Conservation (phyloP, 1,140 invertebrate species). For the Stenopsyche tienmushanensis region DNA sequence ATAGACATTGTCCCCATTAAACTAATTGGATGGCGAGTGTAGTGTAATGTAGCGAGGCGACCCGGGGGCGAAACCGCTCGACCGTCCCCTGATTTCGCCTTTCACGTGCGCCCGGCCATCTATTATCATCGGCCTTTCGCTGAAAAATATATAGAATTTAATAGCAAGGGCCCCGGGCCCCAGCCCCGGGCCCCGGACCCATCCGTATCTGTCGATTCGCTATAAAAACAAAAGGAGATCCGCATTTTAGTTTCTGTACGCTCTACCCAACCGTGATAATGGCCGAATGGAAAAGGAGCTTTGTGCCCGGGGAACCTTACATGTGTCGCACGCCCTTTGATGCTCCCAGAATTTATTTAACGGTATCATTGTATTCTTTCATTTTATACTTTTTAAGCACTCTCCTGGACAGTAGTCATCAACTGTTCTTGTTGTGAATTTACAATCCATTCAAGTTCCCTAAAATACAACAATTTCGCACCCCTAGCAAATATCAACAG, state of each 20-base stretch:
- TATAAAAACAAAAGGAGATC: conserved; percentile 42
- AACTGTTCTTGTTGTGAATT: no score
- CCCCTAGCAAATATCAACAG: no score
- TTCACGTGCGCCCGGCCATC: conserved; percentile 9
- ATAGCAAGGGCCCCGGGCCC: conserved; percentile 34
- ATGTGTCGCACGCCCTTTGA: conserved; percentile 30
- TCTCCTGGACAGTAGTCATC: no score
- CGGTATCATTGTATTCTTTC: conserved; percentile 1
- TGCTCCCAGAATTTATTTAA: conserved; percentile 34
- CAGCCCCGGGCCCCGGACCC: no score
- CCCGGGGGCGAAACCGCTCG: conserved; percentile 16
- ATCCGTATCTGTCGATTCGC: conserved; percentile 41
- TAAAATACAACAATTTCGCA: no score
- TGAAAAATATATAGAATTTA: conserved; percentile 43
- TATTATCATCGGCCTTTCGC: conserved; percentile 25
- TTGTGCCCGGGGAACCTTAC: conserved; percentile 21
- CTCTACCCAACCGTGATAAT: conserved; percentile 40
- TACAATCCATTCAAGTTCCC: no score
- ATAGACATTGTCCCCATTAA: conserved; percentile 41
- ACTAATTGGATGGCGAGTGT: conserved; percentile 39
- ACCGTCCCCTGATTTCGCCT: conserved; percentile 24
- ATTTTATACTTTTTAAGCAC: conserved; percentile 7
- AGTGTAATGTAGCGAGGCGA: conserved; percentile 20
- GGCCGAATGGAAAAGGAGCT: conserved; percentile 21
- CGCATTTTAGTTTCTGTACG: conserved; percentile 22